phyloP scores from a whole-genome alignment of 1,140 invertebrate species.

The Pseudomyrmex concolor region DNA sequence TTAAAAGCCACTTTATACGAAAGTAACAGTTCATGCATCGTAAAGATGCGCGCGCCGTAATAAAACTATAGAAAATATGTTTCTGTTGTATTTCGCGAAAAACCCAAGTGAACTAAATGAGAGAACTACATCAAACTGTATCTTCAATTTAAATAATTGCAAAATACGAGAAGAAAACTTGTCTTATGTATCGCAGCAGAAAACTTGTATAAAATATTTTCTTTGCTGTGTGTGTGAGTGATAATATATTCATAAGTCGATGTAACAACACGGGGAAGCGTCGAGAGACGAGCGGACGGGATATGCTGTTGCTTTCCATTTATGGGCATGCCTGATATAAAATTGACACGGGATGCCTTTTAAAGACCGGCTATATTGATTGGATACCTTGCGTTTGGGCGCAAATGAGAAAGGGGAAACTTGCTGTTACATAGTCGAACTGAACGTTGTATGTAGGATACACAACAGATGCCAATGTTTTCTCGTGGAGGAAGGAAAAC shows the following conservation, averaged over 20 bases:
- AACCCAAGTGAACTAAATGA: not conserved
- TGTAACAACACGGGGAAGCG: not conserved
- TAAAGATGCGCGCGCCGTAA: not conserved
- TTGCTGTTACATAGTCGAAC: conserved; percentile 26
- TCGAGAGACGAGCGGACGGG: conserved; percentile 22
- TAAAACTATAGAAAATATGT: not conserved
- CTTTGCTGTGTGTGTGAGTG: not conserved
- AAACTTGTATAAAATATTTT: not conserved
- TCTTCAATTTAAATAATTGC: not conserved
- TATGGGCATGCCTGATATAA: conserved; percentile 64
- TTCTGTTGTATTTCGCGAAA: not conserved
- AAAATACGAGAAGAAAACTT: not conserved
- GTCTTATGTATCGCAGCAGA: not conserved
- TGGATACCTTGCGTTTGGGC: conserved; percentile 35
- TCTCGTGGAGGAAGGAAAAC: not conserved
- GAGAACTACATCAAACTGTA: not conserved
- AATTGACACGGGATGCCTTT: conserved; percentile 66
- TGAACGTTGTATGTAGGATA: conserved; percentile 47
- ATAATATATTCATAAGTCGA: conserved; percentile 43
- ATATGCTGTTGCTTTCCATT: conserved; percentile 49
- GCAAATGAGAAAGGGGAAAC: conserved; percentile 16
- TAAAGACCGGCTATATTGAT: conserved; percentile 58
- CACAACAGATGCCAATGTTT: conserved; percentile 7
- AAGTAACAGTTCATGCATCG: not conserved
- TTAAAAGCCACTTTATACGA: not conserved